Percentiles rank a stretch among this genome's conserved stretches.
These are phyloP conservation scores for Axea sp. DNA, from an alignment of 2,888 invertebrate species.

Conservation along the genomic window DNA sequence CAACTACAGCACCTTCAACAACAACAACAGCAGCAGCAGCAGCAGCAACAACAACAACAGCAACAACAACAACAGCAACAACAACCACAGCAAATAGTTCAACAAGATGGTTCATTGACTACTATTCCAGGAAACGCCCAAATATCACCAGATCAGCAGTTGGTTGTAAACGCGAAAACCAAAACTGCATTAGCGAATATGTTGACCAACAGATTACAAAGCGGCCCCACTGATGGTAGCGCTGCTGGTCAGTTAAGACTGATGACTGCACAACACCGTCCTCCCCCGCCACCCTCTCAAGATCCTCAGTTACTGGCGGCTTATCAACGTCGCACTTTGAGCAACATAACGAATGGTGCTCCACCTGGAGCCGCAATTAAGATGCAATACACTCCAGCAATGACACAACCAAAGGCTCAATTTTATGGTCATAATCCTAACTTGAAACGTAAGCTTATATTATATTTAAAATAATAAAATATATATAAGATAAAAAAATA, in stretches of 20 bases:
- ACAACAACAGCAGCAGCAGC: conserved; percentile 74
- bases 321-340: conserved; percentile 79
- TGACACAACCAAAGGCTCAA: conserved; percentile 83
- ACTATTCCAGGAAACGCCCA: conserved; percentile 74
- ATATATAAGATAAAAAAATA: too few species aligned
- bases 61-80: conserved; percentile 83
- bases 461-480: too few species aligned
- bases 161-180: conserved; percentile 90
- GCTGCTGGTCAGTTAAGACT: conserved; percentile 82
- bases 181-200: conserved; percentile 97
- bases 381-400: conserved; percentile 76
- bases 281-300: conserved; percentile 81
- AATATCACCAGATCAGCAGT: conserved; percentile 79
- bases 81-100: conserved; percentile 80
- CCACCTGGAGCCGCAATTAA: conserved; percentile 74
- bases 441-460: conserved; percentile 83
- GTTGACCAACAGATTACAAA: conserved; percentile 90
- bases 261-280: conserved; percentile 91
- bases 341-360: conserved; percentile 81
- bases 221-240: conserved; percentile 80
- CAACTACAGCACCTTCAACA: conserved; percentile 80
- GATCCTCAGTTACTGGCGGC: conserved; percentile 78
- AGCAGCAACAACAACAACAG: conserved; percentile 82
- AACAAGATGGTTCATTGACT: conserved; percentile 69
- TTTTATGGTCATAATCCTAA: conserved; percentile 97